phyloP scores from a whole-genome alignment of 2,888 invertebrate genomes.

The Orthosia cruda region DNA sequence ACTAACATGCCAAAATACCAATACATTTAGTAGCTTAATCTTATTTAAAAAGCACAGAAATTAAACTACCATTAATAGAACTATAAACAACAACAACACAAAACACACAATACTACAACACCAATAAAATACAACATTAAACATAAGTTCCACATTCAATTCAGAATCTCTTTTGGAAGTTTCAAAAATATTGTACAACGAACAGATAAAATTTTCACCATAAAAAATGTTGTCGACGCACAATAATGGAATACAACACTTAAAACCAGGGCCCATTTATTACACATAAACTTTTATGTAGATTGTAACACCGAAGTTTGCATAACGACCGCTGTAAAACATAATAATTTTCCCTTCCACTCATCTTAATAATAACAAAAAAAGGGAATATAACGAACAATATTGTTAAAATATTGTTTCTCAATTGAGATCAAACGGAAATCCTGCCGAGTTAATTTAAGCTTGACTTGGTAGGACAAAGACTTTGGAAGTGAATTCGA shows the following conservation, averaged over 20 bases:
- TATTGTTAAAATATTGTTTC: constrained; percentile 37
- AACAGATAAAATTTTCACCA: constrained; percentile 57
- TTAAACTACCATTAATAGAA: neutral
- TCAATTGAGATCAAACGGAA: constrained; percentile 47
- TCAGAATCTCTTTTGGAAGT: constrained; percentile 19
- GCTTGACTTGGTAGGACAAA: constrained; percentile 37
- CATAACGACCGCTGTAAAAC: constrained; percentile 63
- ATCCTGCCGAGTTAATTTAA: constrained; percentile 43
- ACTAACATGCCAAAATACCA: neutral
- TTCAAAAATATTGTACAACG: constrained; percentile 29
- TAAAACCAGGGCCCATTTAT: constrained; percentile 69
- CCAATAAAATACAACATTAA: constrained; percentile 22
- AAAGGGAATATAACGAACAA: constrained; percentile 26
- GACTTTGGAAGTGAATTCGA: constrained; percentile 35
- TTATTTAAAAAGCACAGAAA: neutral
- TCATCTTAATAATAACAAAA: constrained; percentile 39
- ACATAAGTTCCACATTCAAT: constrained; percentile 16
- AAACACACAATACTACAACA: neutral
- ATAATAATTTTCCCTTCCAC: constrained; percentile 59
- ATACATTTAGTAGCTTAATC: neutral
- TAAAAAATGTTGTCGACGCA: constrained; percentile 63
- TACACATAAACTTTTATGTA: constrained; percentile 74
- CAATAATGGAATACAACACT: constrained; percentile 68
- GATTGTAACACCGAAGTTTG: constrained; percentile 68
- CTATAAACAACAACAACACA: neutral